Conservation (phyloP, 2,888 invertebrate species). For the Galerucella calmariensis region DNA sequence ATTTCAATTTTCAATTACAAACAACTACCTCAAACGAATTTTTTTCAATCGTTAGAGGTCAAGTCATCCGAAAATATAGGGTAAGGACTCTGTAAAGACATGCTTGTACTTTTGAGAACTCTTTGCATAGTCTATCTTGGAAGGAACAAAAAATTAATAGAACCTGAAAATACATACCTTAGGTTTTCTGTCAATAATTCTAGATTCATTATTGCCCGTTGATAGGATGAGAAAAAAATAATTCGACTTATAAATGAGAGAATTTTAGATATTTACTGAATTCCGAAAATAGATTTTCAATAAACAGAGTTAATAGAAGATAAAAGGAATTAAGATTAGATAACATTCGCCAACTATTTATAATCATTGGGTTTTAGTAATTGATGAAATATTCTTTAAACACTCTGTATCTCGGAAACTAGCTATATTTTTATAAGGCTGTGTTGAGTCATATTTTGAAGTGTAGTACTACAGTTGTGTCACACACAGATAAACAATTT, state of each 20-base stretch:
- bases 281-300: neutral
- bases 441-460: too few species aligned
- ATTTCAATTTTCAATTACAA: too few species aligned
- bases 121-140: too few species aligned
- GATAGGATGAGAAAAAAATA: neutral
- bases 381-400: neutral
- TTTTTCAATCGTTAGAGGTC: too few species aligned
- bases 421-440: too few species aligned
- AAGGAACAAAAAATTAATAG: neutral
- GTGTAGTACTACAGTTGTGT: too few species aligned
- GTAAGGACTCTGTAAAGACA: too few species aligned
- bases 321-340: neutral
- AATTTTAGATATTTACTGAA: neutral
- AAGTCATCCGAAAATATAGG: too few species aligned
- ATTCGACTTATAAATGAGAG: neutral
- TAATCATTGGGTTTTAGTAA: neutral
- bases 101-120: too few species aligned
- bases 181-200: neutral
- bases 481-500: too few species aligned
- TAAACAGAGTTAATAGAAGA: neutral
- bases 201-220: neutral
- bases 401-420: neutral
- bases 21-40: too few species aligned
- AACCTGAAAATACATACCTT: neutral
- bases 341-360: neutral